These are phyloP conservation scores for Stenchaetothrips biformis DNA, from an alignment of 2,888 invertebrate genomes.

Conservation along the genomic window DNA sequence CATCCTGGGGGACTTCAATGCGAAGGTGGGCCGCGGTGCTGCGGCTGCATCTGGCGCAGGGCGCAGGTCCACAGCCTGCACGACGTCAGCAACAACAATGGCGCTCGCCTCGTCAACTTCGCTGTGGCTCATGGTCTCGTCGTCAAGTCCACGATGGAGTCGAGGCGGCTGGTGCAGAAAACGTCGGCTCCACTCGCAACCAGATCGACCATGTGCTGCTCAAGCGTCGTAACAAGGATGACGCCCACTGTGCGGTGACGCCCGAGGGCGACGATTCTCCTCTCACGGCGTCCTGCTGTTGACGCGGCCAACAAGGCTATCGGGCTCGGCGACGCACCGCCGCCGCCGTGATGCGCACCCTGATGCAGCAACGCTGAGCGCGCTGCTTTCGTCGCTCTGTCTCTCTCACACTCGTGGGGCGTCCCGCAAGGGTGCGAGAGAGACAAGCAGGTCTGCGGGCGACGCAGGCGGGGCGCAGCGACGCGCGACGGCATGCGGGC, in stretches of 20 bases:
- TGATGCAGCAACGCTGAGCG: too few relatives aligned
- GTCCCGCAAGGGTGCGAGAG: too few relatives aligned
- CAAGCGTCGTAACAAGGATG: background rate
- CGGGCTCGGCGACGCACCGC: too few relatives aligned
- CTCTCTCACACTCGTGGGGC: too few relatives aligned
- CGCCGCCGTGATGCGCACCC: too few relatives aligned
- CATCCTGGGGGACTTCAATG: constrained; percentile 33
- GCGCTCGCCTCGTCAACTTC: constrained; percentile 31
- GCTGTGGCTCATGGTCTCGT: background rate
- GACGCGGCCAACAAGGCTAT: too few relatives aligned
- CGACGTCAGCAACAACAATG: constrained; percentile 32
- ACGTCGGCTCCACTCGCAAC: background rate
- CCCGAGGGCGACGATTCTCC: too few relatives aligned
- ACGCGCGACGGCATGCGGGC: too few relatives aligned
- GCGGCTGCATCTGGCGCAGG: constrained; percentile 28
- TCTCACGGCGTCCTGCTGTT: too few relatives aligned
- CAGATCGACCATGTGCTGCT: background rate
- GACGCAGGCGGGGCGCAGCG: too few relatives aligned
- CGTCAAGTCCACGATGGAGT: background rate
- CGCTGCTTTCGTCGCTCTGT: too few relatives aligned
- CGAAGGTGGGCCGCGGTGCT: constrained; percentile 34
- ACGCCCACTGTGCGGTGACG: background rate
- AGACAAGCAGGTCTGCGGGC: too few relatives aligned
- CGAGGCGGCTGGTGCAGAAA: background rate
- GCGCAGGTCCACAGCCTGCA: constrained; percentile 33